phyloP scores from a whole-genome alignment of 2,888 invertebrate genomes.

The Junonia oenone region DNA sequence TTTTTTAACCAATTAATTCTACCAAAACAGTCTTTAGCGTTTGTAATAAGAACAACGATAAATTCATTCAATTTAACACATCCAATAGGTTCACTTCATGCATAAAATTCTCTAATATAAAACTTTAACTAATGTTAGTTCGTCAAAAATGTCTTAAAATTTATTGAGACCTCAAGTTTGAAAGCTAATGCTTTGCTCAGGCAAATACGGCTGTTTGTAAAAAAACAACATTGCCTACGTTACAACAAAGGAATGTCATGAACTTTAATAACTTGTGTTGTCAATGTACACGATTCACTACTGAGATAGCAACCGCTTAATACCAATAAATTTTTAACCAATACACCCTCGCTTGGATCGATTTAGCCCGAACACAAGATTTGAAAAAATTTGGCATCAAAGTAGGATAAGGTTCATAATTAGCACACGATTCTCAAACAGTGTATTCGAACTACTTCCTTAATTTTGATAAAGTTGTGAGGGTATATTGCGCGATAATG shows the following conservation, averaged over 20 bases:
- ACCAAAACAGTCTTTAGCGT: constrained; percentile 38
- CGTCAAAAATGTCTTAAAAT: constrained; percentile 15
- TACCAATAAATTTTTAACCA: not conserved
- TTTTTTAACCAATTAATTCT: constrained; percentile 22
- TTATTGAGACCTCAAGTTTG: constrained; percentile 41
- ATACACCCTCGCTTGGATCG: constrained; percentile 7
- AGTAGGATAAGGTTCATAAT: constrained; percentile 16
- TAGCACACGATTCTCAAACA: constrained; percentile 28
- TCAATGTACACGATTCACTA: constrained; percentile 17
- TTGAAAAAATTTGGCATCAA: constrained; percentile 29
- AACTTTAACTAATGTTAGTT: constrained; percentile 33
- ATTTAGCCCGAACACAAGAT: constrained; percentile 31
- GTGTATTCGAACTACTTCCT: constrained; percentile 30
- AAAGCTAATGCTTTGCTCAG: constrained; percentile 39
- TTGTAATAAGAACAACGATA: constrained; percentile 31
- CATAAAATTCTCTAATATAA: constrained; percentile 14
- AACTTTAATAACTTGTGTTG: constrained; percentile 34
- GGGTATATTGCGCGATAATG: constrained; percentile 22
- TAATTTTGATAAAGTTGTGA: not conserved
- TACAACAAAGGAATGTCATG: constrained; percentile 49
- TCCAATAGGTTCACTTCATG: constrained; percentile 32
- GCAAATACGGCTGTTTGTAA: constrained; percentile 38
- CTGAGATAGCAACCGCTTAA: not conserved
- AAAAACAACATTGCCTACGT: constrained; percentile 34
- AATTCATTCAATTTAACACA: constrained; percentile 25